Evolutionary conservation across 2,888 invertebrate genomes (phyloP).

Genomic region (Muscina levida): DNA sequence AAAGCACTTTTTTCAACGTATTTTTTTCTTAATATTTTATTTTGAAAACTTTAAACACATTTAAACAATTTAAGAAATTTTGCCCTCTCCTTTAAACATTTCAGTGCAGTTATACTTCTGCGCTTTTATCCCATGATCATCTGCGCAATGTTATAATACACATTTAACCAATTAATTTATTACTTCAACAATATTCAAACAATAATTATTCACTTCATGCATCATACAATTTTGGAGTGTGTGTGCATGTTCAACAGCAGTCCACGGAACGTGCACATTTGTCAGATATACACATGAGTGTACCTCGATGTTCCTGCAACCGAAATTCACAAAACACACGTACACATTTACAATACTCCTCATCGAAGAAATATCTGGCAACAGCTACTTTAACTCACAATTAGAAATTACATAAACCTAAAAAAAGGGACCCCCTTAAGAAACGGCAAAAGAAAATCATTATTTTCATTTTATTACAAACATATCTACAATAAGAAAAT

Average conservation of each 20-base stretch:
- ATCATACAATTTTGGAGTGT: constrained; percentile 49
- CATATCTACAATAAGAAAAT: constrained; percentile 34
- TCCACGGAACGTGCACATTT: neutral
- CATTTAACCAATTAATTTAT: constrained; percentile 30
- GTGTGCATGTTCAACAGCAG: constrained; percentile 23
- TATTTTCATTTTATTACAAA: neutral
- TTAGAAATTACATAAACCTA: constrained; percentile 41
- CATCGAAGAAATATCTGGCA: constrained; percentile 38
- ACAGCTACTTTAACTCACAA: constrained; percentile 37
- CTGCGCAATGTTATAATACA: too few species aligned
- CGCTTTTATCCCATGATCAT: too few species aligned
- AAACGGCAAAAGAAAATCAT: neutral
- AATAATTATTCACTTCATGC: constrained; percentile 28
- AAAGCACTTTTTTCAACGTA: too few species aligned
- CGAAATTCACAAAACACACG: constrained; percentile 21
- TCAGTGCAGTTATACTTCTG: too few species aligned
- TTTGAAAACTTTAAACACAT: too few species aligned
- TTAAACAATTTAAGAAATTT: too few species aligned
- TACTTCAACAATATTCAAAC: neutral
- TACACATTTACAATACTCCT: constrained; percentile 32
- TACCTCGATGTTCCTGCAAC: too few species aligned
- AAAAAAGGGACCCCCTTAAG: neutral
- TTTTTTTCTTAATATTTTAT: too few species aligned
- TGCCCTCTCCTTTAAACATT: too few species aligned
- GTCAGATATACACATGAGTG: neutral